Evolutionary conservation across 2,113 vertebrate genomes (phyloP), one percentile per base, ranked within the genome.

Genomic region (Phaethornis superciliosus): DNA sequence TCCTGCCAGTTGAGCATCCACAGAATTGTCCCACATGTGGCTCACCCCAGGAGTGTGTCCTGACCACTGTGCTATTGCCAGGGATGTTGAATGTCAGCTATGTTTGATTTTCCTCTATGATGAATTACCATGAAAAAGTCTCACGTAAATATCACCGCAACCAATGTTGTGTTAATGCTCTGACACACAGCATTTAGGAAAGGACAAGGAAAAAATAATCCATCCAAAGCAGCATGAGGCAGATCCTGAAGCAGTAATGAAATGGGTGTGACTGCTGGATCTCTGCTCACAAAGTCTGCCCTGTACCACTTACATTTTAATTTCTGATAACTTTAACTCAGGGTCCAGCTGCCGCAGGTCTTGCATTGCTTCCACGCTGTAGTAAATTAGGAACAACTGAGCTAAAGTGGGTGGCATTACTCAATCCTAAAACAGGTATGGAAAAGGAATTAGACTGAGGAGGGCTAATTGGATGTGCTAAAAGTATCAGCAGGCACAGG

Each of bases 391-490:
- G 78, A 81, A 26, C 4, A 81, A 32, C 87, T 75, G 77, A 35
- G 75, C 89, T 91, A 64, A 76, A 85, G 75, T 33, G 35, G 28
- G 79, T 22, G 37, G 46, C 22, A 21, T 85, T 80, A 64, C 71
- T 35, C 35, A 76, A 71, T 81, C 1, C 0, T 6, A 7, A 68
- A 88, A 64, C 40, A 81, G 89, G 60, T 51, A 77, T 0, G 59
- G 42, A 91, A 81, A 80, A 46, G 58, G 81, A 67, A 87, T 93
- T 85, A 89, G 81, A 28, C 4, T 16, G 88, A 64, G 70, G 71
- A 65, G 12, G 1, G 3, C 77, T 93, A 95, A 95, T 78, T 60
- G 95, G 93, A 89, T 94, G 88, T 82, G 62, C 92, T 90, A 91
- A 91, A 88, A 4, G 42, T 62, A 15, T 59, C 55, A 37, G 42